Percentiles rank a stretch among this genome's conserved stretches.
Evolutionary conservation across 1,140 invertebrate species (phyloP).

Genomic region (Zaprionus inermis): DNA sequence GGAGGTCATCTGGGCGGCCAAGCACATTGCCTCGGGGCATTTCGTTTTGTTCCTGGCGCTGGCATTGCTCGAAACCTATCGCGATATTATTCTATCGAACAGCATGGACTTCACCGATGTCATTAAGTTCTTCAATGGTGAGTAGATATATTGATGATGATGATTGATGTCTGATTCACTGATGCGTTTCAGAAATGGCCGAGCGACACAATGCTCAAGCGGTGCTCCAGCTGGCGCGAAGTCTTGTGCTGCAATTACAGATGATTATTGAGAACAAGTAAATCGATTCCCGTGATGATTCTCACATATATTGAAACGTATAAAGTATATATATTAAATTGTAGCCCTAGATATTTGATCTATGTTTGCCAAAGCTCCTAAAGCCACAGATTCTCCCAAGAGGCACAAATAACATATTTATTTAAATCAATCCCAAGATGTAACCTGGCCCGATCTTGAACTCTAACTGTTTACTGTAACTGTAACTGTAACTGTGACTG

Average conservation of each 20-base stretch:
- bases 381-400: slow-evolving; percentile 26
- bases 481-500: slow-evolving; percentile 39
- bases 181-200: slow-evolving; percentile 94
- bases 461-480: slow-evolving; percentile 40
- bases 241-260: slow-evolving; percentile 94
- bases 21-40: slow-evolving; percentile 92
- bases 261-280: slow-evolving; percentile 95
- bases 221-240: slow-evolving; percentile 92
- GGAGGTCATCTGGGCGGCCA: slow-evolving; percentile 98
- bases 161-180: slow-evolving; percentile 92
- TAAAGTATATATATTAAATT: not conserved
- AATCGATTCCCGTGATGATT: slow-evolving; percentile 37
- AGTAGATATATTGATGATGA: slow-evolving; percentile 81
- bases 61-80: slow-evolving; percentile 95
- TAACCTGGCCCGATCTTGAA: slow-evolving; percentile 26
- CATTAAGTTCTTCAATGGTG: slow-evolving; percentile 99
- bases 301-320: slow-evolving; percentile 5
- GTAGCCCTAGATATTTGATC: slow-evolving; percentile 15
- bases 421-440: slow-evolving; percentile 17
- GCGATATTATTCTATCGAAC: slow-evolving; percentile 97
- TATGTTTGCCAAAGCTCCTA: slow-evolving; percentile 33
- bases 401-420: slow-evolving; percentile 23
- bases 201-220: slow-evolving; percentile 94
- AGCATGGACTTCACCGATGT: slow-evolving; percentile 99
- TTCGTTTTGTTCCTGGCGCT: slow-evolving; percentile 97